A percentile compares a stretch with the other conserved stretches of the same genome.
These are phyloP conservation scores for Norana najaformis DNA, from an alignment of 2,888 invertebrate species.

Conservation along the genomic window DNA sequence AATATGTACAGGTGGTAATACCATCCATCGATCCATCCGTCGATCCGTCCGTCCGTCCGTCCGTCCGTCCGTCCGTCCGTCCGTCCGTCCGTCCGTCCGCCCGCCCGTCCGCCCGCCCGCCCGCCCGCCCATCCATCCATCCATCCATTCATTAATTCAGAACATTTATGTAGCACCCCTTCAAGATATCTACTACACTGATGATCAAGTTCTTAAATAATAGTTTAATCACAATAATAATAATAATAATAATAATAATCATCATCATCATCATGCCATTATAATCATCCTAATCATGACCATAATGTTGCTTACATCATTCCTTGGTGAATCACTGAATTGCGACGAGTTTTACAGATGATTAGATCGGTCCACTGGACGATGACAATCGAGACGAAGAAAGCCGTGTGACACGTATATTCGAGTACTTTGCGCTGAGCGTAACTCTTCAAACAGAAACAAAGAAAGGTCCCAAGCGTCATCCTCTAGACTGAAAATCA, in stretches of 20 bases:
- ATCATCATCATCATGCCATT: background rate
- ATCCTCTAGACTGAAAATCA: too few species aligned
- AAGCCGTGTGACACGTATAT: slow-evolving; percentile 50
- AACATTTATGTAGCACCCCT: background rate
- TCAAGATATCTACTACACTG: background rate
- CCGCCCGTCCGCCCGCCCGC: too few species aligned
- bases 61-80: too few species aligned
- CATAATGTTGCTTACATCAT: slow-evolving; percentile 43
- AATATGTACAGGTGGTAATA: too few species aligned
- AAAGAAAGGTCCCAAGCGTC: background rate
- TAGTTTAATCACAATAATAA: background rate
- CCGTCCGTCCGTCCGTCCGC: too few species aligned
- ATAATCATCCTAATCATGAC: background rate
- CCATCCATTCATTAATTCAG: background rate
- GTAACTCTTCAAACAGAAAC: slow-evolving; percentile 59
- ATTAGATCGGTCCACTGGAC: slow-evolving; percentile 49
- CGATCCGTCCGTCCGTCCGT: too few species aligned
- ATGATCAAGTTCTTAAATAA: background rate
- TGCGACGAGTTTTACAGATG: slow-evolving; percentile 48
- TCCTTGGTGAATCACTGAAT: slow-evolving; percentile 50
- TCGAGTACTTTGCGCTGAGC: slow-evolving; percentile 49
- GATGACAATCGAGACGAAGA: slow-evolving; percentile 49
- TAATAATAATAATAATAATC: background rate
- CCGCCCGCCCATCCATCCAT: background rate
- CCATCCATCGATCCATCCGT: too few species aligned